Evolutionary conservation across 92 coral and sea anemone genomes (phyloP), one percentile per base, ranked within the genome.

Genomic region (Bergia sp.): DNA sequence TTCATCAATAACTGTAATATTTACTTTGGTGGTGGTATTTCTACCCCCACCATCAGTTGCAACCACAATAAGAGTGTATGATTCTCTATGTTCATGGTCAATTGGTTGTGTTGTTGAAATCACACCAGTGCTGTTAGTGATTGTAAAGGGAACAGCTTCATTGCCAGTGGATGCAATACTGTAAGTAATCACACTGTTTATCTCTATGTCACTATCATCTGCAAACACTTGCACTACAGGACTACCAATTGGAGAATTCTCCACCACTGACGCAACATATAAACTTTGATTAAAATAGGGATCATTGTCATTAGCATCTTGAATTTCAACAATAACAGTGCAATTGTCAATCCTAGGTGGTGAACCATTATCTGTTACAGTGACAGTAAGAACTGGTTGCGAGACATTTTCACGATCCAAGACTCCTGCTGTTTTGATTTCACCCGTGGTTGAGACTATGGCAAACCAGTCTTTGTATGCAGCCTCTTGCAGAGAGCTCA

Each of bases 21-120:
- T 96, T 47, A 96, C 91, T 89, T 61, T 89, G 44, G 98, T 90
- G 15, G 65, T 89, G 43, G 88, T 53, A 20, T 55, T 81, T 40
- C 94, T 86, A 11, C 95, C 98, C 41, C 96, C 99, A 1, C 98
- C 99, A 66, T 97, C 99, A 18, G 91, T 86, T 12, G 99, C 99
- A 76, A 91, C 67, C 50, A 92, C 95, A 81, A 76, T 89, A 49
- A 97, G 82, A 21, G 80, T 23, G 84, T 94, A 97, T 8, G 45
- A 71, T 12, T 94, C 65, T 73, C 87, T 86, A 5, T 21, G 78
- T 89, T 97, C 99, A 79, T 90, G 93, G 81, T 97, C 99, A 21
- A 97, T 79, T 45, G 76, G 50, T 71, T 92, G 91, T 75, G 94
- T 49, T 6, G 93, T 93, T 36, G 92, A 83, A 6, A 97, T 77